Evolutionary conservation across 2,888 invertebrate genomes (phyloP), one percentile per base, ranked within the genome.

Genomic region (Caenorhabditis sp.): DNA sequence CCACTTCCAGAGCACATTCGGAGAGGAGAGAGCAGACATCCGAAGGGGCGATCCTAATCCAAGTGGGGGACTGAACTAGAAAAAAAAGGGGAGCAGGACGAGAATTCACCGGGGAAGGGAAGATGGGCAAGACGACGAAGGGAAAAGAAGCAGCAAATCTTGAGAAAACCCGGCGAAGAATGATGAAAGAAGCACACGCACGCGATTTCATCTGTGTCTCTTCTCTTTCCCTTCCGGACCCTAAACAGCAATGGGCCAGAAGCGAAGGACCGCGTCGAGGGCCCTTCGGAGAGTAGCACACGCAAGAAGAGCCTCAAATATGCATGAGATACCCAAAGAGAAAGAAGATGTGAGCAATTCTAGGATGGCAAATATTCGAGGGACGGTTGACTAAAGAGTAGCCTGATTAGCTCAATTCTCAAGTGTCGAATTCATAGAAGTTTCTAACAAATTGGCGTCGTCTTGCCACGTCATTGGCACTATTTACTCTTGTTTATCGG

Each of bases 31-130:
- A 15, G 35, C 56, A 56, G 48, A 66, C 30, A 59, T 37, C 27
- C 35, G 35, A 13, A 35, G 22, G 35, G 58, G 68, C 58, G 52
- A 68, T 68, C 68, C 68, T 68, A 68, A 68, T 68, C 58, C 68
- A 52, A 59, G 52, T 8, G 30, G 17, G 35, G 43, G 55, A 66
- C 48, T 20, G 11, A 17, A 15, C 13, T 11, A 52, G 15, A 43
- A 11, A 22, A 39, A 24, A 35, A 37, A 15, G 41, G 41, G n/a
- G 52, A 43, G 43, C 27, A 37, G 7, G 39, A 24, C 55, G 24
- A 15, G 26, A 43, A 30, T 27, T 45, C 30, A 41, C 27, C 30
- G 58, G 27, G 5, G 24, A 48, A 15, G 6, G 26, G 48, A 48
- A 9, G 39, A 39, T 4, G 39, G n/a, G 15, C 4, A 39, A 39